phyloP scores from a whole-genome alignment of 2,797 vertebrate genomes.

The Cirrhinus mrigala region DNA sequence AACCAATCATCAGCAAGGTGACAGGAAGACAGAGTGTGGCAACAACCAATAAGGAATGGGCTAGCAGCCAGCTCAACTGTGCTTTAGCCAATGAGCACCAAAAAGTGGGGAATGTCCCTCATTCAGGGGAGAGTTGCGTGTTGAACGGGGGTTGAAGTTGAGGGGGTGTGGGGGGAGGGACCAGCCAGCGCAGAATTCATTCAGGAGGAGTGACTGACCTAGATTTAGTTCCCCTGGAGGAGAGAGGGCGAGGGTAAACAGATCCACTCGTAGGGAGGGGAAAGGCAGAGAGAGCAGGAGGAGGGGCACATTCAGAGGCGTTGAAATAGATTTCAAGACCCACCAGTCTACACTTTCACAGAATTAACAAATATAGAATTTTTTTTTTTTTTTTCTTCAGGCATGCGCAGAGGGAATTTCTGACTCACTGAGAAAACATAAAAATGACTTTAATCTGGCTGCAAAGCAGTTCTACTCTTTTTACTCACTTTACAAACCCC shows the following conservation, averaged over 20 bases:
- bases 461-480: slow-evolving; percentile 41
- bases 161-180: slow-evolving; percentile 70
- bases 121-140: slow-evolving; percentile 76
- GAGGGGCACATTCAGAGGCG: slow-evolving; percentile 65
- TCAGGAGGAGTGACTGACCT: slow-evolving; percentile 85
- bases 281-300: slow-evolving; percentile 59
- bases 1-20: slow-evolving; percentile 71
- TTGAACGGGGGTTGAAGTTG: slow-evolving; percentile 57
- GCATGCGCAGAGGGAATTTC: slow-evolving; percentile 31
- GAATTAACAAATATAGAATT: slow-evolving; percentile 42
- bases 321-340: slow-evolving; percentile 66
- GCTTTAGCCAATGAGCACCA: slow-evolving; percentile 71
- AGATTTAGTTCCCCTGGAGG: slow-evolving; percentile 79
- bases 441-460: slow-evolving; percentile 54
- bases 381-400: slow-evolving; percentile 17
- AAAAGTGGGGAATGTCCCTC: slow-evolving; percentile 77
- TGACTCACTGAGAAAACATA: slow-evolving; percentile 38
- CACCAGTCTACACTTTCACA: slow-evolving; percentile 55
- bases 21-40: slow-evolving; percentile 67
- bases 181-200: slow-evolving; percentile 80
- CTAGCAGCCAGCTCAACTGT: slow-evolving; percentile 67
- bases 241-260: slow-evolving; percentile 76
- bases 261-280: slow-evolving; percentile 71
- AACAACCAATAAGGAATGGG: slow-evolving; percentile 69
- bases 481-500: slow-evolving; percentile 21